These are phyloP conservation scores for Hirtodrosophila histrioides DNA, from an alignment of 2,888 invertebrate genomes.

Conservation along the genomic window DNA sequence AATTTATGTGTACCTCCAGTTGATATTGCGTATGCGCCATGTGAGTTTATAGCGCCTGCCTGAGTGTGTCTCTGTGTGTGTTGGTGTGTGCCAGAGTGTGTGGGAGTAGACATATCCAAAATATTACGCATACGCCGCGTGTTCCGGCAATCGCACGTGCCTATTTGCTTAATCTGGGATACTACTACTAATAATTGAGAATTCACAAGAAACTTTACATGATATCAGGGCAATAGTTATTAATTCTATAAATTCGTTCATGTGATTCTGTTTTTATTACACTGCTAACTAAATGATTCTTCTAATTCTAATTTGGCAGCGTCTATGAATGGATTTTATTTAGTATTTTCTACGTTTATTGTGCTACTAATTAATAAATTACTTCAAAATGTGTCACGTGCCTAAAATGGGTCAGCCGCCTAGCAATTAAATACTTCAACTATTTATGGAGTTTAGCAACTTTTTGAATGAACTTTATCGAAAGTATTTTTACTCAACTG, in stretches of 20 bases:
- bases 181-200: slow-evolving; percentile 26
- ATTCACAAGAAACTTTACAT: slow-evolving; percentile 36
- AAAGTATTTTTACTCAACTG: slow-evolving; percentile 6
- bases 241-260: slow-evolving; percentile 23
- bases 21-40: slow-evolving; percentile 74
- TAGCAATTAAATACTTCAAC: slow-evolving; percentile 15
- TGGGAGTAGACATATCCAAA: slow-evolving; percentile 13
- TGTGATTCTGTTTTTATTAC: slow-evolving; percentile 44
- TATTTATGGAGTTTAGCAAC: slow-evolving; percentile 33
- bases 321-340: slow-evolving; percentile 41
- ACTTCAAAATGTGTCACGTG: slow-evolving; percentile 47
- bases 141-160: slow-evolving; percentile 14
- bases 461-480: background rate
- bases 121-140: slow-evolving; percentile 68
- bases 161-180: slow-evolving; percentile 36
- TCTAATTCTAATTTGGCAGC: slow-evolving; percentile 4
- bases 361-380: slow-evolving; percentile 36
- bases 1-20: slow-evolving; percentile 52
- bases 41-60: slow-evolving; percentile 52
- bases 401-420: slow-evolving; percentile 32
- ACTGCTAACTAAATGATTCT: slow-evolving; percentile 47
- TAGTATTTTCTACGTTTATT: slow-evolving; percentile 28
- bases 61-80: too few relatives aligned
- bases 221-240: slow-evolving; percentile 27
- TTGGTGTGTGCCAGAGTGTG: slow-evolving; percentile 7